phyloP scores from a whole-genome alignment of 2,113 vertebrate species.

The Myrmophylax atrothorax region DNA sequence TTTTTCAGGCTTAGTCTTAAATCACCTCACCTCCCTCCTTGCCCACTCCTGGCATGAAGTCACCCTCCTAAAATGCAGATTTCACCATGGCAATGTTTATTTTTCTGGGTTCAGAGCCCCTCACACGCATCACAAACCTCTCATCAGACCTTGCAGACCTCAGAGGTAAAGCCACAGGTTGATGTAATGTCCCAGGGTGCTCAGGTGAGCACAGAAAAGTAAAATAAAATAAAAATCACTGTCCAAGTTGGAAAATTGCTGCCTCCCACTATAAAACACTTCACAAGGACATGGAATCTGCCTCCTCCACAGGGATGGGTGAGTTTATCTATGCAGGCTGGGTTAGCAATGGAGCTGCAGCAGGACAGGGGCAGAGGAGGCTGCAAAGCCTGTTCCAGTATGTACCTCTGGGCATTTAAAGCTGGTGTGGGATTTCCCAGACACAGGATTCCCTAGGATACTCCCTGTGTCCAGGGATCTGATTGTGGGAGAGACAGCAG shows the following conservation, averaged over 20 bases:
- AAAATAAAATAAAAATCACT: background rate
- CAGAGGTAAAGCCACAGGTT: background rate
- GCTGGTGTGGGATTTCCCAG: background rate
- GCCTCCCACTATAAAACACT: background rate
- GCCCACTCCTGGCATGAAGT: background rate
- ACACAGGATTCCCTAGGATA: background rate
- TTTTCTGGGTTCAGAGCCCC: background rate
- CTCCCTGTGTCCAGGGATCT: background rate
- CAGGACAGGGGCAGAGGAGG: background rate
- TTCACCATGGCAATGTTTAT: background rate
- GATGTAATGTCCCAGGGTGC: background rate
- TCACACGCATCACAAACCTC: background rate
- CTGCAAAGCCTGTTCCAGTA: background rate
- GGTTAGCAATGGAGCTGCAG: background rate
- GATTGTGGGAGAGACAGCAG: background rate
- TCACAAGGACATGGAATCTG: background rate
- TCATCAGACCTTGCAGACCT: background rate
- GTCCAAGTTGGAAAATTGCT: background rate
- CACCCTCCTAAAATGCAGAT: background rate
- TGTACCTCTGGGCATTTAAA: background rate
- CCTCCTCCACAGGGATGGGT: background rate
- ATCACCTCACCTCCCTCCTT: background rate
- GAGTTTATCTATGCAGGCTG: background rate
- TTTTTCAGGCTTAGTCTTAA: background rate
- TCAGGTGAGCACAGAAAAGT: background rate